These are phyloP conservation scores for Luperina nickerlii DNA, from an alignment of 2,888 invertebrate species.

Conservation along the genomic window DNA sequence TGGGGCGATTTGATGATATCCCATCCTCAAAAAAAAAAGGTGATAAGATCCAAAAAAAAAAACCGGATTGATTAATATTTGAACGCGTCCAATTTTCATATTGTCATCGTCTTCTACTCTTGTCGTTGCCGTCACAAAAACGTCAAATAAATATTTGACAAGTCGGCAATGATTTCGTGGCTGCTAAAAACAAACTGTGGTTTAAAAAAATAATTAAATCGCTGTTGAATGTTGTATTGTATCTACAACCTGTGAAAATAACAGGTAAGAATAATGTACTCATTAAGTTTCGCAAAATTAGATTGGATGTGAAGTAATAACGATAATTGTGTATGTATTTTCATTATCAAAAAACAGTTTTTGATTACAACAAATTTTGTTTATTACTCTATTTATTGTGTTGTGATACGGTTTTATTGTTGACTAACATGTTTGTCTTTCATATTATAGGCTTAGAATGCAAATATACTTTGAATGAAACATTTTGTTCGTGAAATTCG, in stretches of 20 bases:
- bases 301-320: not conserved
- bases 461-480: not conserved
- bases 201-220: constrained; percentile 42
- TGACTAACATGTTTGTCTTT: not conserved
- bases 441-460: not conserved
- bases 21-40: too few relatives aligned
- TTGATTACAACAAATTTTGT: constrained; percentile 26
- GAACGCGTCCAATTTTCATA: constrained; percentile 28
- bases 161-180: constrained; percentile 79
- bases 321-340: constrained; percentile 13
- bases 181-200: constrained; percentile 67
- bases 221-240: constrained; percentile 40
- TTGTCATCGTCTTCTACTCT: constrained; percentile 54
- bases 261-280: constrained; percentile 46
- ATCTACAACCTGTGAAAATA: constrained; percentile 17
- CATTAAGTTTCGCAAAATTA: not conserved
- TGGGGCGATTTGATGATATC: too few relatives aligned
- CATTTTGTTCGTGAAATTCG: constrained; percentile 8
- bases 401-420: constrained; percentile 19
- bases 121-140: constrained; percentile 3
- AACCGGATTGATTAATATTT: constrained; percentile 7
- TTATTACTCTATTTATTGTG: constrained; percentile 6
- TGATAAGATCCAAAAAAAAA: not conserved
- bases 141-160: constrained; percentile 64
- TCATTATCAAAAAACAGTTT: not conserved